Conservation (phyloP, 1,140 invertebrate genomes). For the Atta colombica region DNA sequence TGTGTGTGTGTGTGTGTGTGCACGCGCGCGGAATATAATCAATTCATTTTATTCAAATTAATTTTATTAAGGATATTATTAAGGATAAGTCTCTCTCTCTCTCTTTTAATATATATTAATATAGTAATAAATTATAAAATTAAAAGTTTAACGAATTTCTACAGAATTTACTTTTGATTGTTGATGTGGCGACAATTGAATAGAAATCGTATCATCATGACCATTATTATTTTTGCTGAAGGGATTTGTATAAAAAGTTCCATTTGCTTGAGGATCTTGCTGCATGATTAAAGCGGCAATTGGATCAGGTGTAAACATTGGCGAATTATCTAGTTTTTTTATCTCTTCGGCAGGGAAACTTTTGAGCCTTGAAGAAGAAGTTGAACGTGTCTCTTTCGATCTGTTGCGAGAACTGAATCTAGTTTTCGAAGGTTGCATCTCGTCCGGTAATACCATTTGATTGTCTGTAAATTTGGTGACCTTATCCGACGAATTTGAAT, state of each 20-base stretch:
- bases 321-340: conserved; percentile 56
- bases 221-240: conserved; percentile 24
- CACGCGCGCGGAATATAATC: background rate
- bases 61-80: background rate
- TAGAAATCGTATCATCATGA: conserved; percentile 17
- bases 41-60: background rate
- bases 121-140: background rate
- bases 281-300: conserved; percentile 48
- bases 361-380: conserved; percentile 74
- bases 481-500: background rate
- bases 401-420: conserved; percentile 68
- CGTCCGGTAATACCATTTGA: background rate
- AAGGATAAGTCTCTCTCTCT: too few relatives aligned
- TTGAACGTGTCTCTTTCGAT: conserved; percentile 46
- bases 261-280: conserved; percentile 47
- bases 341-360: conserved; percentile 78
- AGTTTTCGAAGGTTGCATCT: conserved; percentile 68
- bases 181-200: conserved; percentile 5
- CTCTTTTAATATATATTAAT: background rate
- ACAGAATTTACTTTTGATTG: conserved; percentile 47
- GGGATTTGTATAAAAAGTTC: background rate
- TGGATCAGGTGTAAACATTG: conserved; percentile 36
- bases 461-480: background rate
- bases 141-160: background rate
- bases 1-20: too few relatives aligned